Conservation (phyloP, 2,113 vertebrate species). For the Poeciliopsis retropinna region DNA sequence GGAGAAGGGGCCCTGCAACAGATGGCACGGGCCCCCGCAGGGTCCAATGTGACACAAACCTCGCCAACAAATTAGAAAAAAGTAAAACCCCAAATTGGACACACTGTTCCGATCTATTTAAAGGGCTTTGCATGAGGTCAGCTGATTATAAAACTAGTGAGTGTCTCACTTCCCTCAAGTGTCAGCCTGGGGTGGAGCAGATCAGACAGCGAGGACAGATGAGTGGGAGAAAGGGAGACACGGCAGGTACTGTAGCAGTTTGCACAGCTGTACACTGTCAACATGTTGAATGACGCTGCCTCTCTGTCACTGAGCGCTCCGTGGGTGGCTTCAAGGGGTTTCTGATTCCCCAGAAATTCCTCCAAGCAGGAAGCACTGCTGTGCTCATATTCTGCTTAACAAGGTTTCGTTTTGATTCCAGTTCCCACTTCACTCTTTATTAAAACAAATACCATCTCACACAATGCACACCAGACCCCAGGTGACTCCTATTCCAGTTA, state of each 20-base stretch:
- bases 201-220: conserved; percentile 9
- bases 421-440: neutral
- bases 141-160: neutral
- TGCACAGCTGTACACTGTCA: conserved; percentile 61
- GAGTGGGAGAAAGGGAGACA: conserved; percentile 17
- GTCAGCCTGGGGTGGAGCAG: neutral
- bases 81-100: neutral
- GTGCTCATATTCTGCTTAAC: conserved; percentile 14
- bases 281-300: conserved; percentile 40
- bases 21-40: neutral
- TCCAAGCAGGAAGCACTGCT: conserved; percentile 41
- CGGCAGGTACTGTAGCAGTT: conserved; percentile 47
- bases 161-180: neutral
- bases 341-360: conserved; percentile 26
- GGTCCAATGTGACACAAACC: neutral
- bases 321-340: conserved; percentile 23
- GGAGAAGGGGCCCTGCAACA: neutral
- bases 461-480: neutral
- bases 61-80: neutral
- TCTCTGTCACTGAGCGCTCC: conserved; percentile 35
- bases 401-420: neutral
- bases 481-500: neutral
- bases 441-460: neutral
- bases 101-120: no score
- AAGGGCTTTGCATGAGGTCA: neutral